These are phyloP conservation scores for Notoglanidium macrostoma DNA, from an alignment of 2,797 vertebrate genomes.

Conservation along the genomic window DNA sequence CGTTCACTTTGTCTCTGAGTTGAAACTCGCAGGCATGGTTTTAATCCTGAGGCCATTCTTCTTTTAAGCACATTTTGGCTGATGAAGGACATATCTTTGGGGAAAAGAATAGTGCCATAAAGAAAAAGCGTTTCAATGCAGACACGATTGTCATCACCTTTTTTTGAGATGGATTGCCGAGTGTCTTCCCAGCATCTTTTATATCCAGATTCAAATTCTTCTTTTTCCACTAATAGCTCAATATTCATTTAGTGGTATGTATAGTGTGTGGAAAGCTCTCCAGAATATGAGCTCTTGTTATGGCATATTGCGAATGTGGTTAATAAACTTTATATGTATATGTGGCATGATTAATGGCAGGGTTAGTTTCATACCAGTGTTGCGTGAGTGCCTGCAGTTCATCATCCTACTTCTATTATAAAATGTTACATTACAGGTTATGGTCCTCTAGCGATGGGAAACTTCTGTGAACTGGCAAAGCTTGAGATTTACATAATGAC, in stretches of 20 bases:
- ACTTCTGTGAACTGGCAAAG: background rate
- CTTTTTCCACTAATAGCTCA: conserved; percentile 14
- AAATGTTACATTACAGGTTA: conserved; percentile 12
- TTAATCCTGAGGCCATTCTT: conserved; percentile 38
- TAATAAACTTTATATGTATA: conserved; percentile 12
- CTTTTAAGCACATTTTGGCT: conserved; percentile 3
- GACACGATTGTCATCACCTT: background rate
- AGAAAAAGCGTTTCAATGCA: conserved; percentile 20
- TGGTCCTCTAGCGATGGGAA: background rate
- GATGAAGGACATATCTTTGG: conserved; percentile 29
- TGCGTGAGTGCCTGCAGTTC: conserved; percentile 2
- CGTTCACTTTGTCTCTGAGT: conserved; percentile 12
- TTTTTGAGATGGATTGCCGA: background rate
- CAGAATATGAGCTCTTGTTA: background rate
- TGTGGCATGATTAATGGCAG: conserved; percentile 23
- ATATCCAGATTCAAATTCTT: conserved; percentile 24
- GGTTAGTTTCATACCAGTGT: background rate
- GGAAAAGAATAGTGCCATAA: conserved; percentile 12
- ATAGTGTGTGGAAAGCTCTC: background rate
- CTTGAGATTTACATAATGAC: conserved; percentile 23
- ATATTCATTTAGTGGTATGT: conserved; percentile 29
- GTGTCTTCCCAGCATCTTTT: conserved; percentile 9
- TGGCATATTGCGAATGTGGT: background rate
- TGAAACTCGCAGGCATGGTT: conserved; percentile 14
- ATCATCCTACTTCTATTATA: conserved; percentile 3